Evolutionary conservation across 2,797 vertebrate species (phyloP).

Genomic region (Dromococcyx pavoninus): DNA sequence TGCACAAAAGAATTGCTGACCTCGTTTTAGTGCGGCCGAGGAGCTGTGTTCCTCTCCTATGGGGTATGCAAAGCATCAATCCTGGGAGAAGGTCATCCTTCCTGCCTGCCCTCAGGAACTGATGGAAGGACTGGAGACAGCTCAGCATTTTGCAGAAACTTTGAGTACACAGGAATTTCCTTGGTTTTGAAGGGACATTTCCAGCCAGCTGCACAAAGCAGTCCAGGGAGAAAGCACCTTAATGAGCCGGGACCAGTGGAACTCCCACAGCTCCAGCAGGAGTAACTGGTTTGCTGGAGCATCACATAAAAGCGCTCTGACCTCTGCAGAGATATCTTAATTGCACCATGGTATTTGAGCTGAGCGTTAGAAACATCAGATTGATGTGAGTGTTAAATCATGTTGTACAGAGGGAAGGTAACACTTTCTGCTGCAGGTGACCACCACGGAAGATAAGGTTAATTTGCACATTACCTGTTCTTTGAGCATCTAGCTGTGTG

Average conservation of each 20-base stretch:
- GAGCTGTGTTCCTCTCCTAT: not conserved
- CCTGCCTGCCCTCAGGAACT: not conserved
- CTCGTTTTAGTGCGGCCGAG: not conserved
- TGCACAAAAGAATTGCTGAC: not conserved
- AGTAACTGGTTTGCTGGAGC: not conserved
- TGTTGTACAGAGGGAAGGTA: not conserved
- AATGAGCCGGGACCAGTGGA: not conserved
- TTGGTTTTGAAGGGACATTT: not conserved
- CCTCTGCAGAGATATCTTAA: not conserved
- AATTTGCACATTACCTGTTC: fast-evolving
- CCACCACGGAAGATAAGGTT: fast-evolving
- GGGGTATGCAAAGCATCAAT: not conserved
- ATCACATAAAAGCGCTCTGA: fast-evolving
- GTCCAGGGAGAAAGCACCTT: not conserved
- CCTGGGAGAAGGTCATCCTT: not conserved
- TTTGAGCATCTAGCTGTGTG: fast-evolving
- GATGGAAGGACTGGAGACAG: not conserved
- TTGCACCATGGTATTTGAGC: not conserved
- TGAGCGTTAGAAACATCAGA: fast-evolving
- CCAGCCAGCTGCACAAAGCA: fast-evolving
- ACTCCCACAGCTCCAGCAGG: not conserved
- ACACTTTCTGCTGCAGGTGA: fast-evolving
- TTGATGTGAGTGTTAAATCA: fast-evolving
- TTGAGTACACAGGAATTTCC: not conserved
- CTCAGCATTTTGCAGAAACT: not conserved